Conservation (phyloP, 2,113 vertebrate genomes). For the Etheostoma spectabile region DNA sequence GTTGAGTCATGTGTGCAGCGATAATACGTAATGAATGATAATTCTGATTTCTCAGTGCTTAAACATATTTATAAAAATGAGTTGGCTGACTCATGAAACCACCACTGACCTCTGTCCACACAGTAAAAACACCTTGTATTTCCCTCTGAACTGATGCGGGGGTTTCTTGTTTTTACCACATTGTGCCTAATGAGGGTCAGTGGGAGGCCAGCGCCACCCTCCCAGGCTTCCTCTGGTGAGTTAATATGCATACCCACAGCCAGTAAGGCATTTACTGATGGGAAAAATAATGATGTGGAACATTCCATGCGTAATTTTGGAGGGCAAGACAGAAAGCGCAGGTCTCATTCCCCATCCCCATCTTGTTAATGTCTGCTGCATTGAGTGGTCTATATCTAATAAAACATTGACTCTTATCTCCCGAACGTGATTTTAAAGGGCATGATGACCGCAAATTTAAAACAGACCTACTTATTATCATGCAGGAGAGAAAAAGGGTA, state of each 20-base stretch:
- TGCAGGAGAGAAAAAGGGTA: background rate
- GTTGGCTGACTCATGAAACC: background rate
- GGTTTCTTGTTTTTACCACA: slow-evolving; percentile 35
- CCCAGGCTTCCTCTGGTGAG: slow-evolving; percentile 33
- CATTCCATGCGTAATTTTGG: slow-evolving; percentile 19
- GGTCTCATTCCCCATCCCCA: background rate
- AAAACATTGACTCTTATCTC: slow-evolving; percentile 11
- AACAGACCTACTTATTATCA: background rate
- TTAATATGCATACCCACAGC: slow-evolving; percentile 40
- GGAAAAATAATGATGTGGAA: slow-evolving; percentile 40
- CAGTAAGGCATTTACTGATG: slow-evolving; percentile 28
- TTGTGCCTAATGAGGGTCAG: slow-evolving; percentile 54
- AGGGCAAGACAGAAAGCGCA: background rate
- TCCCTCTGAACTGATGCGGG: slow-evolving; percentile 8
- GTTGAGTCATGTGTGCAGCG: background rate
- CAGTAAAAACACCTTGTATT: background rate
- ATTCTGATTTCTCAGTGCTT: background rate
- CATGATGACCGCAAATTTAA: slow-evolving; percentile 4
- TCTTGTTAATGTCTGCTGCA: background rate
- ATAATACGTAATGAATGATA: background rate
- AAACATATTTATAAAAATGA: background rate
- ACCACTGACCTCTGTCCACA: slow-evolving; percentile 1
- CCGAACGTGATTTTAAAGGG: slow-evolving; percentile 5
- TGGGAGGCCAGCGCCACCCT: slow-evolving; percentile 18
- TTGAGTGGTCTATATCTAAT: slow-evolving; percentile 1